Evolutionary conservation across 2,113 vertebrate genomes (phyloP).

Genomic region (Sturnus vulgaris): DNA sequence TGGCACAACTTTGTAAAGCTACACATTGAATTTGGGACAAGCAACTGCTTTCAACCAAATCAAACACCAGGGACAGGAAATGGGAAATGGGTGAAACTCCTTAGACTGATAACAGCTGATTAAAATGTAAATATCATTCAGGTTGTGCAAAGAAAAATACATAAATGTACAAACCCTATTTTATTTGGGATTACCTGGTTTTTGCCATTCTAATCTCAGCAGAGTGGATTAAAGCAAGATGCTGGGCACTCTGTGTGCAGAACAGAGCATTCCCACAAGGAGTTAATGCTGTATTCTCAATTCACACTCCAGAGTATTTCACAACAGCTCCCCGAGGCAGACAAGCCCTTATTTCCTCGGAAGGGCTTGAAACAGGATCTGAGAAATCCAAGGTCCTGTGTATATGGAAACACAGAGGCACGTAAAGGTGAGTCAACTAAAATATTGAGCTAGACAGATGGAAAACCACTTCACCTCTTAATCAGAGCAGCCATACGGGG

Average conservation of each 20-base stretch:
- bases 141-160: neutral
- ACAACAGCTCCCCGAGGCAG: slow-evolving; percentile 10
- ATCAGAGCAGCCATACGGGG: neutral
- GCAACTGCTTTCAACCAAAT: neutral
- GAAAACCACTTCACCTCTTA: neutral
- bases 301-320: neutral
- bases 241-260: neutral
- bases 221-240: neutral
- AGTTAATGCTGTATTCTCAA: slow-evolving; percentile 12
- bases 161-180: rapidly evolving
- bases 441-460: neutral
- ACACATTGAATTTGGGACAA: neutral
- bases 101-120: neutral
- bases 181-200: neutral
- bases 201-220: neutral
- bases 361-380: slow-evolving; percentile 43
- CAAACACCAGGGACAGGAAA: neutral
- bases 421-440: neutral
- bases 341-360: slow-evolving; percentile 43
- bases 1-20: neutral
- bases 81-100: neutral
- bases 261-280: neutral
- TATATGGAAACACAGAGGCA: neutral
- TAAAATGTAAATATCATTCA: neutral
- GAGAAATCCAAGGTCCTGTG: neutral